A percentile compares a stretch with the other conserved stretches of the same genome.
These are phyloP conservation scores for Metopolophium dirhodum DNA, from an alignment of 1,140 invertebrate species.

Conservation along the genomic window DNA sequence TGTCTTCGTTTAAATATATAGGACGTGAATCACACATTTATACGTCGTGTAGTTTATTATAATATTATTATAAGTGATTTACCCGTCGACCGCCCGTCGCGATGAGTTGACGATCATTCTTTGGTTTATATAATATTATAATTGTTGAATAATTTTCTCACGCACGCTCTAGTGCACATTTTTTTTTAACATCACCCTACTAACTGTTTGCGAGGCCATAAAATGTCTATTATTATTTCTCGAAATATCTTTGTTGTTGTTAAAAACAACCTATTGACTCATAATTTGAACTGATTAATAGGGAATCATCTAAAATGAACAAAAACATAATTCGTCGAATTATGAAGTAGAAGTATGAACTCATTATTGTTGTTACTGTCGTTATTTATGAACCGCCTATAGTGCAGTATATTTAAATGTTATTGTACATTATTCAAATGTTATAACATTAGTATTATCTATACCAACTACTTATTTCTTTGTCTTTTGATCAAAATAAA, in stretches of 20 bases:
- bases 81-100: background rate
- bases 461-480: background rate
- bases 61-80: background rate
- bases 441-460: background rate
- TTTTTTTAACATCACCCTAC: background rate
- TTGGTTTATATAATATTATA: background rate
- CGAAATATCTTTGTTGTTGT: background rate
- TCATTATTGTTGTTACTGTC: background rate
- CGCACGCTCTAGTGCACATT: background rate
- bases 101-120: background rate
- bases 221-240: background rate
- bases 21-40: background rate
- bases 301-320: background rate
- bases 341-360: too few species aligned
- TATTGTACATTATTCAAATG: background rate
- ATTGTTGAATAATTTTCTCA: slow-evolving; percentile 6
- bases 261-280: background rate
- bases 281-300: background rate
- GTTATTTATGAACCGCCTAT: background rate
- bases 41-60: too few species aligned
- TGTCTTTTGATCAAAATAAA: background rate
- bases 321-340: background rate
- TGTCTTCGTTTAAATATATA: background rate
- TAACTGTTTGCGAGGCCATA: background rate
- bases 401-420: background rate